A percentile compares a stretch with the other conserved stretches of the same genome.
Conservation (phyloP, 2,888 invertebrate genomes). For the Cyclophora albipunctata region DNA sequence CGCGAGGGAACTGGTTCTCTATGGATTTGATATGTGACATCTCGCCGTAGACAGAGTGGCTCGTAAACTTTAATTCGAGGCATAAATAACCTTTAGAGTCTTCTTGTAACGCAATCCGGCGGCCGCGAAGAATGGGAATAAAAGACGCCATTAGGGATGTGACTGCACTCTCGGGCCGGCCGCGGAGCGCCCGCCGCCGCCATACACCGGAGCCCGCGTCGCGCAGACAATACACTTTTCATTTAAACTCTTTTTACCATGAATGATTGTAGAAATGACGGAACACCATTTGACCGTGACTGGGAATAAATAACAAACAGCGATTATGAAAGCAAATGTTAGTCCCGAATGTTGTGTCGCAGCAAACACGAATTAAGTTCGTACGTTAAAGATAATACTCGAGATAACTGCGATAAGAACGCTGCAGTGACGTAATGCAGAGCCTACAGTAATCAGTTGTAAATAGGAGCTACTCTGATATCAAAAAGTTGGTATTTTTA, state of each 20-base stretch:
- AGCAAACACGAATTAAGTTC: constrained; percentile 26
- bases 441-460: constrained; percentile 3
- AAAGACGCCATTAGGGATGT: constrained; percentile 49
- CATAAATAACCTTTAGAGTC: constrained; percentile 57
- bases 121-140: constrained; percentile 43
- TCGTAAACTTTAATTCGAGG: constrained; percentile 59
- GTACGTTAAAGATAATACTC: constrained; percentile 12
- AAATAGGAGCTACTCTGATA: too few species aligned
- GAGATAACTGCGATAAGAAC: constrained; percentile 11
- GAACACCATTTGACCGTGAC: constrained; percentile 6
- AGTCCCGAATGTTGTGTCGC: constrained; percentile 18
- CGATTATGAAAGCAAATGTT: constrained; percentile 31
- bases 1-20: constrained; percentile 40
- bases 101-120: constrained; percentile 48
- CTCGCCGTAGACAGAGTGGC: constrained; percentile 53
- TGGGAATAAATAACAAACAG: constrained; percentile 17
- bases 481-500: too few species aligned
- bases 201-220: too few species aligned
- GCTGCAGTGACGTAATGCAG: background rate
- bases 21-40: constrained; percentile 60
- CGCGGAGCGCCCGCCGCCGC: too few species aligned
- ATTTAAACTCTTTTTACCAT: background rate
- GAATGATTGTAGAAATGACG: background rate
- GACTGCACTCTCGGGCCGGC: constrained; percentile 17
- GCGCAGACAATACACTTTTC: too few species aligned